These are phyloP conservation scores for Drosophila kepulauana DNA, from an alignment of 1,140 invertebrate genomes.

Conservation along the genomic window DNA sequence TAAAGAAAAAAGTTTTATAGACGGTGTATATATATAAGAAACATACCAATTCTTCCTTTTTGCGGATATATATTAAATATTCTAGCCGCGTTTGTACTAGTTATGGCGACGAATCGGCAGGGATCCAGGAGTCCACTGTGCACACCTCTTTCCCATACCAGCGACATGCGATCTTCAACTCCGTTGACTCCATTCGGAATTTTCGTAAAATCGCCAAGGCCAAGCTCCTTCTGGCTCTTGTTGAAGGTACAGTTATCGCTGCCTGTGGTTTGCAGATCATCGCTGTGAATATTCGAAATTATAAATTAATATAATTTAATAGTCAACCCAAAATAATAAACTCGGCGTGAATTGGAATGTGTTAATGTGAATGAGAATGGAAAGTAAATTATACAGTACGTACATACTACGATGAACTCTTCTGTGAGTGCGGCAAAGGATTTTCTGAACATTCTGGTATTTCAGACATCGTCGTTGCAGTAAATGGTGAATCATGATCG, in stretches of 20 bases:
- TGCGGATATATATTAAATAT: conserved; percentile 99
- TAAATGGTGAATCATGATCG: not conserved
- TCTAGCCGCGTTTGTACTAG: conserved; percentile 98
- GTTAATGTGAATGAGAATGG: not conserved
- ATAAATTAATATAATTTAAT: not conserved
- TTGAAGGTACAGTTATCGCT: conserved; percentile 99
- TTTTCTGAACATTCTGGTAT: conserved; percentile 89
- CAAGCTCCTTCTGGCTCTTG: conserved; percentile 95
- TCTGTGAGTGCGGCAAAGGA: conserved; percentile 85
- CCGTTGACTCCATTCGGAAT: conserved; percentile 99
- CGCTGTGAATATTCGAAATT: conserved; percentile 86
- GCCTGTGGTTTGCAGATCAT: conserved; percentile 95
- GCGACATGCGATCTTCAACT: conserved; percentile 98
- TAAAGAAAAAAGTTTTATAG: too few species aligned
- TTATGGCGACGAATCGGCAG: conserved; percentile 97
- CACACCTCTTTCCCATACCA: conserved; percentile 99
- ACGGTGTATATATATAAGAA: too few species aligned
- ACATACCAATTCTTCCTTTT: conserved; percentile 94
- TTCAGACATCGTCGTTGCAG: not conserved
- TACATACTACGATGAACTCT: too few species aligned
- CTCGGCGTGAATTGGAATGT: not conserved
- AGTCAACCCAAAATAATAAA: not conserved
- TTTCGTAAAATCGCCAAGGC: conserved; percentile 96
- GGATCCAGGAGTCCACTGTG: conserved; percentile 95
- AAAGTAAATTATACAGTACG: not conserved